These are phyloP conservation scores for Sarcophaga bullata DNA, from an alignment of 1,140 invertebrate genomes.

Conservation along the genomic window DNA sequence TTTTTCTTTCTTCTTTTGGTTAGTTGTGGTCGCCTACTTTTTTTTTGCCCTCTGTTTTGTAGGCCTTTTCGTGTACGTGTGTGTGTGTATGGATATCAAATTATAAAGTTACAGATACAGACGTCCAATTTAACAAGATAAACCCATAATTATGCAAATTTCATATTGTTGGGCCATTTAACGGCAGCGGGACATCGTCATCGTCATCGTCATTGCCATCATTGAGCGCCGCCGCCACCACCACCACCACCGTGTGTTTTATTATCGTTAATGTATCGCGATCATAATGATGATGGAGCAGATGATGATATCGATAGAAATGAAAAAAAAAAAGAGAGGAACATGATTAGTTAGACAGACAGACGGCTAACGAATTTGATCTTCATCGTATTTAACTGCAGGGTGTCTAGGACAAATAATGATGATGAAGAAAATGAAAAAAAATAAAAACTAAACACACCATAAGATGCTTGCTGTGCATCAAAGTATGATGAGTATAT, in stretches of 20 bases:
- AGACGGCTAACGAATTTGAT: slow-evolving; percentile 16
- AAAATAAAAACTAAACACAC: neutral
- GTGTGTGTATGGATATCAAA: neutral
- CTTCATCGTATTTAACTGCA: slow-evolving; percentile 15
- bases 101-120: slow-evolving; percentile 32
- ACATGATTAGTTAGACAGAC: neutral
- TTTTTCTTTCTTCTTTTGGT: neutral
- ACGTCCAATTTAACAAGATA: slow-evolving; percentile 40
- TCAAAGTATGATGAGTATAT: neutral
- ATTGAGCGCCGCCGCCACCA: slow-evolving; percentile 33
- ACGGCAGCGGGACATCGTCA: slow-evolving; percentile 30
- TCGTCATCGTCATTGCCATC: neutral
- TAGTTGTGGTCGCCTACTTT: neutral
- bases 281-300: slow-evolving; percentile 10
- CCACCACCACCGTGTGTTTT: neutral
- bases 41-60: neutral
- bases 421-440: neutral
- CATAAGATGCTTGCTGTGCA: neutral
- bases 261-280: neutral
- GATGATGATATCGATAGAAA: slow-evolving; percentile 6
- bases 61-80: neutral
- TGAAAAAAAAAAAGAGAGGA: neutral
- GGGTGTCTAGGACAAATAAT: slow-evolving; percentile 30
- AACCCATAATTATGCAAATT: slow-evolving; percentile 39
- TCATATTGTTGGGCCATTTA: slow-evolving; percentile 35